A percentile compares a stretch with the other conserved stretches of the same genome.
phyloP scores from a whole-genome alignment of 2,888 invertebrate genomes.

The Drosophila greeni region DNA sequence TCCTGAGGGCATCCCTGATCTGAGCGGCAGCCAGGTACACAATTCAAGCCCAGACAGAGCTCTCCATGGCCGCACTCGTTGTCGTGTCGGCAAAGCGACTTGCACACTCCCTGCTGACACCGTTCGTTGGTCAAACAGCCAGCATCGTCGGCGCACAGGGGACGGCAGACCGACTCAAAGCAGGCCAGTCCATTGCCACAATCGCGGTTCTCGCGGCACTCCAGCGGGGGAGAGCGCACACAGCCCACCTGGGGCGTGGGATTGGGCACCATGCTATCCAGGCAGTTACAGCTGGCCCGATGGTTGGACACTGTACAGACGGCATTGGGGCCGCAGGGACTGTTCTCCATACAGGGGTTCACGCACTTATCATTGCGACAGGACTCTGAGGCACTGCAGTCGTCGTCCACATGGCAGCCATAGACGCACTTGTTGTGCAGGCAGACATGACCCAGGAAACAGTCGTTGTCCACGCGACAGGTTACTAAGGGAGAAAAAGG shows the following conservation, averaged over 20 bases:
- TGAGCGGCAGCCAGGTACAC: slow-evolving; percentile 89
- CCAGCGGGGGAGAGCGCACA: slow-evolving; percentile 86
- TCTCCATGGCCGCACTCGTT: slow-evolving; percentile 92
- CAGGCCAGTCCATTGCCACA: slow-evolving; percentile 87
- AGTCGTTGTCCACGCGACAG: slow-evolving; percentile 93
- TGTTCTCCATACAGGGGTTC: slow-evolving; percentile 85
- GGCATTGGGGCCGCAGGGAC: slow-evolving; percentile 92
- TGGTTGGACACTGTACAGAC: slow-evolving; percentile 89
- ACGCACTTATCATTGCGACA: slow-evolving; percentile 89
- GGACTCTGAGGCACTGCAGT: slow-evolving; percentile 90
- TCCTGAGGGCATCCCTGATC: slow-evolving; percentile 87
- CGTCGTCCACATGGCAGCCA: slow-evolving; percentile 92
- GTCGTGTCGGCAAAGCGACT: slow-evolving; percentile 89
- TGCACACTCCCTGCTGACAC: slow-evolving; percentile 85
- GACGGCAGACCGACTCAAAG: slow-evolving; percentile 86
- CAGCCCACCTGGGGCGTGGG: slow-evolving; percentile 94
- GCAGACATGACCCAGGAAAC: slow-evolving; percentile 94
- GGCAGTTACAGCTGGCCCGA: slow-evolving; percentile 89
- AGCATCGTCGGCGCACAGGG: slow-evolving; percentile 86
- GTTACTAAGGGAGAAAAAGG: slow-evolving; percentile 81
- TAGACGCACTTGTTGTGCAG: slow-evolving; percentile 90
- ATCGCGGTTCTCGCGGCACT: slow-evolving; percentile 88
- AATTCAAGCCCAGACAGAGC: slow-evolving; percentile 89
- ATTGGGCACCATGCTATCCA: slow-evolving; percentile 89
- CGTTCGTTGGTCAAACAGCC: slow-evolving; percentile 90